A percentile compares a stretch with the other conserved stretches of the same genome.
These are phyloP conservation scores for Larimichthys crocea DNA, from an alignment of 2,113 vertebrate genomes.

Conservation along the genomic window DNA sequence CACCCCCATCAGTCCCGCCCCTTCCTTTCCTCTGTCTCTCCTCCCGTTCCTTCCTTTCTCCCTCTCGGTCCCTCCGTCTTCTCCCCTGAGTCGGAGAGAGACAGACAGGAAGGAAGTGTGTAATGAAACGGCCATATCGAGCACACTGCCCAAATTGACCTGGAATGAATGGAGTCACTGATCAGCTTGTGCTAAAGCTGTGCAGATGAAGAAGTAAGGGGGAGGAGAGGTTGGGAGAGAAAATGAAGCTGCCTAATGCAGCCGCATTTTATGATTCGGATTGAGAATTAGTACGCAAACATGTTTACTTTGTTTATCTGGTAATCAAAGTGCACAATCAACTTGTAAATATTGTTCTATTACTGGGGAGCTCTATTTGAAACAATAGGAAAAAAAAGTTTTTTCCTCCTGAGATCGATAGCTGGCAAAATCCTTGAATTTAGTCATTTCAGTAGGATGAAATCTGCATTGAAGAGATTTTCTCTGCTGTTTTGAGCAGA, in stretches of 20 bases:
- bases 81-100: conserved; percentile 43
- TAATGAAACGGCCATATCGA: conserved; percentile 77
- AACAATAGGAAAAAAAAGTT: not conserved
- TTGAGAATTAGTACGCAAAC: conserved; percentile 2
- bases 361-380: not conserved
- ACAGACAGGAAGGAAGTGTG: conserved; percentile 72
- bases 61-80: conserved; percentile 18
- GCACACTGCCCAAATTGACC: conserved; percentile 79
- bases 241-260: conserved; percentile 32
- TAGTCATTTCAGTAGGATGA: conserved; percentile 9
- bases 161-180: conserved; percentile 80
- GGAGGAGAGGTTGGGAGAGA: not conserved
- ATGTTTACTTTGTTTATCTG: conserved; percentile 5
- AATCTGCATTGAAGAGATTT: conserved; percentile 47
- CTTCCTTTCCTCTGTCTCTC: conserved; percentile 28
- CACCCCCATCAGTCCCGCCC: conserved; percentile 5
- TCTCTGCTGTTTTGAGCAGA: conserved; percentile 16
- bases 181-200: conserved; percentile 61
- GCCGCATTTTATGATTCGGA: conserved; percentile 20
- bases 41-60: conserved; percentile 50
- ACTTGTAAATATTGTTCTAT: not conserved
- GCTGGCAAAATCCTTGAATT: conserved; percentile 9
- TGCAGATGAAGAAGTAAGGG: conserved; percentile 35
- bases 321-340: not conserved
- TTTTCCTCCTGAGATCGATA: conserved; percentile 21